These are phyloP conservation scores for Zaprionus lineosus DNA, from an alignment of 2,888 invertebrate species.

Conservation along the genomic window DNA sequence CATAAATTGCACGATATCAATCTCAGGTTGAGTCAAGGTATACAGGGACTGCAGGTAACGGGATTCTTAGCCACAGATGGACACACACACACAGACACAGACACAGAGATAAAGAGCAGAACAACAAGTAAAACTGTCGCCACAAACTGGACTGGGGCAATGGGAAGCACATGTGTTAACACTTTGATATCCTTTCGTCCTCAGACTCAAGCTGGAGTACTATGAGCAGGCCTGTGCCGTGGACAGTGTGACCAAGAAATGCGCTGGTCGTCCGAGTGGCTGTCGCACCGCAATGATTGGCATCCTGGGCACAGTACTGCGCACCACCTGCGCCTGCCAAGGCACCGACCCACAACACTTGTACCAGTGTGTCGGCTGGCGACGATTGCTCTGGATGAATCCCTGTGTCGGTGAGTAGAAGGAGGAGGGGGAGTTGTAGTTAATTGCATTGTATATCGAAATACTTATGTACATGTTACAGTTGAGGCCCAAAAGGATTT, in stretches of 20 bases:
- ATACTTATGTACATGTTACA: conserved; percentile 75
- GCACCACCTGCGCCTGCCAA: conserved; percentile 94
- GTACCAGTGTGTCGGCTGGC: conserved; percentile 95
- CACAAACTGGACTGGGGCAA: neutral
- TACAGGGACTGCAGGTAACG: conserved; percentile 55
- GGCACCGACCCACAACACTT: conserved; percentile 92
- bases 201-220: conserved; percentile 90
- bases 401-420: conserved; percentile 93
- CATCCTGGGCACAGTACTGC: conserved; percentile 93
- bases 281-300: conserved; percentile 93
- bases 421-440: neutral
- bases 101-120: conserved; percentile 22
- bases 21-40: conserved; percentile 48
- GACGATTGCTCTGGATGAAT: conserved; percentile 94
- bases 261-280: conserved; percentile 92
- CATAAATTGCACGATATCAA: conserved; percentile 72
- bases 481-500: conserved; percentile 95
- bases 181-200: conserved; percentile 4
- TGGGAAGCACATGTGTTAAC: conserved; percentile 35
- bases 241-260: conserved; percentile 94
- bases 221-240: conserved; percentile 96
- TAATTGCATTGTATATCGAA: conserved; percentile 4
- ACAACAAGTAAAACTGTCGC: conserved; percentile 48
- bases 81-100: conserved; percentile 6
- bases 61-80: conserved; percentile 44